phyloP scores from a whole-genome alignment of 1,140 invertebrate species.

The Sesamia nonagrioides region DNA sequence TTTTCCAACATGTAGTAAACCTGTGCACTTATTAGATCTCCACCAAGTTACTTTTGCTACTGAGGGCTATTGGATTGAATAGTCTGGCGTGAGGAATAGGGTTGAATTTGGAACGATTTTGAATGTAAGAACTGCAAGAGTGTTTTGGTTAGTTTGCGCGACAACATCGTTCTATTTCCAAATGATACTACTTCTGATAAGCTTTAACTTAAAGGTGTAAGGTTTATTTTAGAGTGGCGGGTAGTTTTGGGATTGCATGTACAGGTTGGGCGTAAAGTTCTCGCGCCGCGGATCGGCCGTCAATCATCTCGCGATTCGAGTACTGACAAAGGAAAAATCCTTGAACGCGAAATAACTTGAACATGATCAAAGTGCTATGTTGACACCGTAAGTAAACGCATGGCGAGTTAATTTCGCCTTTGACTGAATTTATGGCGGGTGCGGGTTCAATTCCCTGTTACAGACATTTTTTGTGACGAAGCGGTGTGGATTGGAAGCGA shows the following conservation, averaged over 20 bases:
- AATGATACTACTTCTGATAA: not conserved
- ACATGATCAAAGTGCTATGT: constrained; percentile 78
- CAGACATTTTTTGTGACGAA: constrained; percentile 22
- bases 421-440: constrained; percentile 44
- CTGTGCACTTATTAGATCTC: constrained; percentile 76
- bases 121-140: not conserved
- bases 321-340: constrained; percentile 85
- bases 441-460: constrained; percentile 43
- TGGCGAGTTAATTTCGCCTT: constrained; percentile 66
- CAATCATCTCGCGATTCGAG: constrained; percentile 76
- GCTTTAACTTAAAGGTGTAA: constrained; percentile 46
- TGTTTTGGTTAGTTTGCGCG: constrained; percentile 30
- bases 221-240: constrained; percentile 31
- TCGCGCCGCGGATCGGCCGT: constrained; percentile 77
- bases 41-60: constrained; percentile 42
- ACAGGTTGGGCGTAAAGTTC: constrained; percentile 59
- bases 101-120: constrained; percentile 11
- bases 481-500: constrained; percentile 27
- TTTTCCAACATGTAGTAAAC: constrained; percentile 80
- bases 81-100: not conserved
- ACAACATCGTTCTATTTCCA: constrained; percentile 22
- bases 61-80: not conserved
- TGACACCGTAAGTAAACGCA: constrained; percentile 75
- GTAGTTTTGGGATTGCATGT: not conserved
- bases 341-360: constrained; percentile 72